Evolutionary conservation across 1,140 invertebrate genomes (phyloP), one percentile per base, ranked within the genome.

Genomic region (Heliothis subflexa): DNA sequence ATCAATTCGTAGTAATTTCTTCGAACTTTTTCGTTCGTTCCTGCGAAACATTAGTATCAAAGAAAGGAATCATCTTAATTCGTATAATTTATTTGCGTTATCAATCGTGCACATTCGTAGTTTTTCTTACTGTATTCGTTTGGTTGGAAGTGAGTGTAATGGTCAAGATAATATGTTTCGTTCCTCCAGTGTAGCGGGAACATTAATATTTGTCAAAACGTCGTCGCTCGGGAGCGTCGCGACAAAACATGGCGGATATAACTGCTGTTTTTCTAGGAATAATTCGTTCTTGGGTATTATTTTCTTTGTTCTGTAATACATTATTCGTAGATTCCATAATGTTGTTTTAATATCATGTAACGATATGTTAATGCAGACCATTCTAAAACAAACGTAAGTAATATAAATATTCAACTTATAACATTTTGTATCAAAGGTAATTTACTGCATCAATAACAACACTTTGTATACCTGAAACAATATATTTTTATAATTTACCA

Each of bases 161-260:
- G 78, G 52, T 73, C 78, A 74, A 79, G 68, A 73, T 82, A 85
- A 82, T 74, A 74, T 74, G 71, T 74, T 73, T 85, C 80, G 55
- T 81, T 62, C 81, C 62, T 83, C 74, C 70, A 75, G 54, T 78
- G 68, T 66, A 61, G 54, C 49, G 25, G 50, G 78, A 78, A 78
- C 83, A 85, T 85, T 85, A 85, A 82, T 85, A 85, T 81, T 81
- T 81, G 78, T 83, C 83, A 81, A 85, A 85, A 83, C 72, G 83
- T 80, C 79, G 62, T 68, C 68, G 78, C 78, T 74, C 75, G 75
- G 70, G 76, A 68, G 59, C 77, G 40, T 59, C 71, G 70, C 62
- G 78, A 81, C 75, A 81, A 79, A 74, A 74, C 54, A 79, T 83
- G 66, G 62, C 79, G 57, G 47, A 61, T 54, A 62, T 75, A 77